Evolutionary conservation across 30 jellyfish, hydroid and myxozoan genomes (phyloP).

Genomic region (Pelagia noctiluca): DNA sequence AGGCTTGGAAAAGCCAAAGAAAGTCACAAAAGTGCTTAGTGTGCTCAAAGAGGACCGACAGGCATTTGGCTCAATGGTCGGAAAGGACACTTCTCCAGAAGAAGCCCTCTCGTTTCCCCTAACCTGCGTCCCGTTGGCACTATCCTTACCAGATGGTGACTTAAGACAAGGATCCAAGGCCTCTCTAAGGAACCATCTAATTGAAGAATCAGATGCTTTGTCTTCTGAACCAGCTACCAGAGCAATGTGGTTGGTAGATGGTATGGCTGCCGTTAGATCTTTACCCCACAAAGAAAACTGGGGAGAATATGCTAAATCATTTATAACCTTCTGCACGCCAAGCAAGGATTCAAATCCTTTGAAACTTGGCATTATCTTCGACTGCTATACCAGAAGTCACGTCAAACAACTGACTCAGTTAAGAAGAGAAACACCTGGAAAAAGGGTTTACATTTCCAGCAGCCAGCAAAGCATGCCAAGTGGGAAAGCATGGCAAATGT

Average conservation of each 20-base stretch:
- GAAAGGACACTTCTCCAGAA: slow-evolving; percentile 67
- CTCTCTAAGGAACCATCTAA: slow-evolving; percentile 38
- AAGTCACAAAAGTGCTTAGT: slow-evolving; percentile 25
- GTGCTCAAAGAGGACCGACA: slow-evolving; percentile 74
- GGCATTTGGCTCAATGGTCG: slow-evolving; percentile 65
- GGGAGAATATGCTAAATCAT: slow-evolving; percentile 50
- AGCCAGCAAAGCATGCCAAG: slow-evolving; percentile 54
- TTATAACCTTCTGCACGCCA: slow-evolving; percentile 33
- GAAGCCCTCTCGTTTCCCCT: slow-evolving; percentile 58
- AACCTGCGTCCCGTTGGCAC: slow-evolving; percentile 58
- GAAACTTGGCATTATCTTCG: slow-evolving; percentile 45
- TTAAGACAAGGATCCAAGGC: slow-evolving; percentile 61
- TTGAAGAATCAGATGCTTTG: slow-evolving; percentile 55
- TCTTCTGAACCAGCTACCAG: slow-evolving; percentile 32
- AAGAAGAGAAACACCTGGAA: slow-evolving; percentile 47
- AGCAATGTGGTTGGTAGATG: slow-evolving; percentile 65
- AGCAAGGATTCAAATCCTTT: slow-evolving; percentile 38
- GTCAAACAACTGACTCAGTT: slow-evolving; percentile 49
- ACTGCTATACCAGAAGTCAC: slow-evolving; percentile 52
- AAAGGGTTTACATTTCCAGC: slow-evolving; percentile 51
- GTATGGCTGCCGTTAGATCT: slow-evolving; percentile 61
- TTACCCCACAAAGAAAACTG: slow-evolving; percentile 55
- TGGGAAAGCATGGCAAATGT: slow-evolving; percentile 45
- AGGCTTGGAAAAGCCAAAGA: slow-evolving; percentile 54
- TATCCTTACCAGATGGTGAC: slow-evolving; percentile 40